These are phyloP conservation scores for Phenganax marumi DNA, from an alignment of 92 coral and sea anemone genomes.

Conservation along the genomic window DNA sequence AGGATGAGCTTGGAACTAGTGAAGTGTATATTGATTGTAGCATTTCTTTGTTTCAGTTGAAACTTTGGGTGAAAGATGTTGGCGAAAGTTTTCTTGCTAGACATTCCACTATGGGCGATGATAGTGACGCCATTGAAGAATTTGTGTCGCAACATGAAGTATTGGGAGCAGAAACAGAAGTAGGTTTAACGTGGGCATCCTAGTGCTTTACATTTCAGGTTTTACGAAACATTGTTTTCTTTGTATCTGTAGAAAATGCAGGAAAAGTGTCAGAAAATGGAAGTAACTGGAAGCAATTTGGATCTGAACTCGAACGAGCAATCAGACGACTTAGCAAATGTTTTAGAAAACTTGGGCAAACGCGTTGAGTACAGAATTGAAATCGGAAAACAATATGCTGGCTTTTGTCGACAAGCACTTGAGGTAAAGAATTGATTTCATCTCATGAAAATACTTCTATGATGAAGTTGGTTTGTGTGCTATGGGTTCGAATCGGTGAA, in stretches of 20 bases:
- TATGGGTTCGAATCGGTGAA: no score
- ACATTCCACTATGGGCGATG: slow-evolving; percentile 79
- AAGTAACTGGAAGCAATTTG: slow-evolving; percentile 20
- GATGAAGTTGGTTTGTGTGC: neutral
- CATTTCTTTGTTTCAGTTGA: slow-evolving; percentile 46
- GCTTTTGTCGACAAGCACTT: slow-evolving; percentile 85
- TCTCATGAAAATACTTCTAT: neutral
- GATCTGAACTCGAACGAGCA: slow-evolving; percentile 39
- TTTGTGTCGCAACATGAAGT: slow-evolving; percentile 77
- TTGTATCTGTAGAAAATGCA: slow-evolving; percentile 18
- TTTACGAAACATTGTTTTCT: neutral
- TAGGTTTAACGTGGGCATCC: neutral
- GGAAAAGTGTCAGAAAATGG: slow-evolving; percentile 55
- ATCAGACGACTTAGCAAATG: slow-evolving; percentile 62
- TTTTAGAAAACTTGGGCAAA: slow-evolving; percentile 65
- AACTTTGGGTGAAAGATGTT: slow-evolving; percentile 83
- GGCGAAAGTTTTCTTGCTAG: slow-evolving; percentile 76
- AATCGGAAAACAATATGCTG: slow-evolving; percentile 79
- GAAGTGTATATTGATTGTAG: neutral
- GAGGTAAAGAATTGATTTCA: slow-evolving; percentile 55
- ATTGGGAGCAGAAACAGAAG: slow-evolving; percentile 78
- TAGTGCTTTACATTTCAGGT: no score
- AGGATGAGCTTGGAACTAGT: neutral
- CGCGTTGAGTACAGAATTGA: slow-evolving; percentile 80
- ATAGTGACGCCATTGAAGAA: slow-evolving; percentile 72